phyloP scores from a whole-genome alignment of 2,113 vertebrate species.

The Corvus hawaiiensis region DNA sequence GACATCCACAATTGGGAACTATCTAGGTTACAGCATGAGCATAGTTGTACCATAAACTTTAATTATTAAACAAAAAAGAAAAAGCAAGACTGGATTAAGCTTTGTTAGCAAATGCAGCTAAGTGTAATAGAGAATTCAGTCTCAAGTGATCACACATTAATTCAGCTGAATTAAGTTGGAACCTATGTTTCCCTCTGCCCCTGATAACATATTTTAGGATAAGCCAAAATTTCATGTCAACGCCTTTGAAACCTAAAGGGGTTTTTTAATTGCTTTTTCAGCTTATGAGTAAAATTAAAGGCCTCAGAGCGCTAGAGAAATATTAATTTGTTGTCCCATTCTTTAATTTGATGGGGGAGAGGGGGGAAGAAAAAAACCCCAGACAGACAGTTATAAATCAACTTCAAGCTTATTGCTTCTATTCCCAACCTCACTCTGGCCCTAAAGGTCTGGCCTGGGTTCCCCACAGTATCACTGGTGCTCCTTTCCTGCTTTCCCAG shows the following conservation, averaged over 20 bases:
- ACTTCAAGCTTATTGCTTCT: not conserved
- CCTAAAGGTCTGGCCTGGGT: not conserved
- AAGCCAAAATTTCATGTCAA: not conserved
- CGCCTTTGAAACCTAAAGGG: not conserved
- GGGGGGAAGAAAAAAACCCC: accelerated
- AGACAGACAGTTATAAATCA: not conserved
- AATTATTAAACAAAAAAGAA: not conserved
- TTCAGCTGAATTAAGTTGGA: not conserved
- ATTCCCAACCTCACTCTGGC: not conserved
- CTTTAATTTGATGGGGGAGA: not conserved
- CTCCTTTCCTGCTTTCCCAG: not conserved
- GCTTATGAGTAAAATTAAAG: not conserved
- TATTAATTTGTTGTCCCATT: not conserved
- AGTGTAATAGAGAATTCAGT: not conserved
- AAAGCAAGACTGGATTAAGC: not conserved
- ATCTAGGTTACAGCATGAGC: not conserved
- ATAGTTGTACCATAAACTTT: not conserved
- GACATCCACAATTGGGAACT: not conserved
- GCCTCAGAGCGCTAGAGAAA: not conserved
- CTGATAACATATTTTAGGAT: not conserved
- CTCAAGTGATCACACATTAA: not conserved
- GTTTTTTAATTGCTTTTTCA: not conserved
- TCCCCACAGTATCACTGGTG: accelerated
- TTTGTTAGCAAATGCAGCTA: not conserved
- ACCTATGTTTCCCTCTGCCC: not conserved